Base-by-base conservation (phyloP, 2,797 vertebrate species). In the Diceros bicornis region DNA sequence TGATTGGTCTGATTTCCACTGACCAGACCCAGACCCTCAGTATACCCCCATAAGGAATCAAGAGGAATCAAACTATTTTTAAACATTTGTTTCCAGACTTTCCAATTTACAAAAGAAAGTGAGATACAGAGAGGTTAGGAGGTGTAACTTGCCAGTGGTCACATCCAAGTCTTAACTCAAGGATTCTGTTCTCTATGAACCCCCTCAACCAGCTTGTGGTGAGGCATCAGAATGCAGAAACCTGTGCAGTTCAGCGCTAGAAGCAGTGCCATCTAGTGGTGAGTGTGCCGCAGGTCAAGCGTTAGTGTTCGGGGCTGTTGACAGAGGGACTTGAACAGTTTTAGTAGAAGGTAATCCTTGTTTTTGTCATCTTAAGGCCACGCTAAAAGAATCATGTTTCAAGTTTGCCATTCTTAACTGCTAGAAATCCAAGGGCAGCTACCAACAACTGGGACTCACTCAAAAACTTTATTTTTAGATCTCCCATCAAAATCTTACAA, bases 221-320 rank as follows among this genome's bases (percentile, higher is more conserved):
- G 47, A 25, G 20, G 5, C 44, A 7, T 7, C 18, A 0, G 20
- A 75, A 34, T 4, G 2, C 72, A 92, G 20, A 66, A 81, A 81
- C 23, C 10, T 68, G 50, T 66, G 41, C 62, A 52, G n/a, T 41
- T 86, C 27, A 55, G 29, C 10, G 13, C 66, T 18, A 7, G 55
- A 47, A 89, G 52, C 78, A 74, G 61, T 74, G 47, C 94, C 94
- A 59, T 2, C 96, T 97, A 72, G 72, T 95, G 95, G 94, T 8
- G 1, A 61, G 27, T 12, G 18, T 32, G 29, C 61, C 34, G 41
- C 61, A 87, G 5, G 25, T 50, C 62, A 64, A 1, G 12, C 41
- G 55, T 57, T 85, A 20, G 1, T 6, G 13, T 25, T 78, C 4
- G 16, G 7, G 32, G 27, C 10, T 64, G 66, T 34, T 62, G 44